Conservation (phyloP, 30 jellyfish, hydroid and myxozoan genomes). For the Sanderia malayensis region DNA sequence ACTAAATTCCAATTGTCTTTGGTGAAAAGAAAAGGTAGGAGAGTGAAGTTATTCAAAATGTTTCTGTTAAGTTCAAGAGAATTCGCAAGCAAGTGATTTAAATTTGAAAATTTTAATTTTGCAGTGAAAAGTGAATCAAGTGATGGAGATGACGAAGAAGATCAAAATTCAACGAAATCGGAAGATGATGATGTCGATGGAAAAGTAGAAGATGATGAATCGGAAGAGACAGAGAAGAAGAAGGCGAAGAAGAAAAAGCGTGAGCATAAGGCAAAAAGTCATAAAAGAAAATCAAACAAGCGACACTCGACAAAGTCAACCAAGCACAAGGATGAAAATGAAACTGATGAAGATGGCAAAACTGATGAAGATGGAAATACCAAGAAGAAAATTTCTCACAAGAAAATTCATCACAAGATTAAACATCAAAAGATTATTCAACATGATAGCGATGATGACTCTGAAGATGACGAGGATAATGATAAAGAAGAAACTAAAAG, state of each 20-base stretch:
- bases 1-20: constrained; percentile 29
- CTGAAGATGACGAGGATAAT: constrained; percentile 15
- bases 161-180: constrained; percentile 22
- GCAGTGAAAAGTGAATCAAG: not conserved
- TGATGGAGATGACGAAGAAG: constrained; percentile 31
- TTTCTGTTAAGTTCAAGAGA: too few relatives aligned
- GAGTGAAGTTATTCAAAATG: too few relatives aligned
- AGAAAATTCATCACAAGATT: not conserved
- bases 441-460: not conserved
- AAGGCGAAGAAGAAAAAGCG: constrained; percentile 1
- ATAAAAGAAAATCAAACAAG: not conserved
- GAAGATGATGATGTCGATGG: constrained; percentile 38
- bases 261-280: not conserved
- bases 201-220: constrained; percentile 42
- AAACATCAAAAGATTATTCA: not conserved
- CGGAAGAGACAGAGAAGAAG: constrained; percentile 6
- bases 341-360: not conserved
- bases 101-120: too few relatives aligned
- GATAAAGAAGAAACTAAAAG: too few relatives aligned
- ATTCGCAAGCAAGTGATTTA: too few relatives aligned
- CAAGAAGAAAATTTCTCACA: not conserved
- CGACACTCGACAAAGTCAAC: not conserved
- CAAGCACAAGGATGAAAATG: constrained; percentile 5
- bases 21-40: constrained; percentile 40
- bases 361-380: not conserved